These are phyloP conservation scores for Saccostrea echinata DNA, from an alignment of 1,140 invertebrate species.

Conservation along the genomic window DNA sequence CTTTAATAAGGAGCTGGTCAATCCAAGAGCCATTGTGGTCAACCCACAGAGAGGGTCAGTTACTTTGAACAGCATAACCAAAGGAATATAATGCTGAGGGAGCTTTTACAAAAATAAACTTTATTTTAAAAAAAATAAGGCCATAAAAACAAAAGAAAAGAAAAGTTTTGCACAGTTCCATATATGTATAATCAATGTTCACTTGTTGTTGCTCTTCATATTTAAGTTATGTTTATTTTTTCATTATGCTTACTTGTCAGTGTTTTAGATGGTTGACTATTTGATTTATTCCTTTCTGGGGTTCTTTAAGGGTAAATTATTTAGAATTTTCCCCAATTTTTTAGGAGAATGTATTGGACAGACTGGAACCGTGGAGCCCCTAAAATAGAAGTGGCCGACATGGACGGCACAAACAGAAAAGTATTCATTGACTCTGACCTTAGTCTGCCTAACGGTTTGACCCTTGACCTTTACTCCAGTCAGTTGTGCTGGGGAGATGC, in stretches of 20 bases:
- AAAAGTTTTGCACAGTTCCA: no score
- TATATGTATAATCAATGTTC: no score
- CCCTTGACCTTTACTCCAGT: constrained; percentile 89
- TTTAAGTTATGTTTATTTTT: no score
- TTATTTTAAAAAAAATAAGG: no score
- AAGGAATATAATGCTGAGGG: no score
- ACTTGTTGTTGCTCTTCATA: no score
- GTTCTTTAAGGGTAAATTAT: no score
- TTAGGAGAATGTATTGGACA: constrained; percentile 96
- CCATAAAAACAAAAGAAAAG: no score
- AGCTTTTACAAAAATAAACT: no score
- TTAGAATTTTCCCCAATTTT: background rate
- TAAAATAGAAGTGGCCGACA: constrained; percentile 95
- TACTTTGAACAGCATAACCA: background rate
- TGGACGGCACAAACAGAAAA: constrained; percentile 91
- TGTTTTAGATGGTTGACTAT: no score
- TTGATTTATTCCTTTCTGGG: no score
- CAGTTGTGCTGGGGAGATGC: constrained; percentile 98
- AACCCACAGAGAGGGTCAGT: constrained; percentile 91
- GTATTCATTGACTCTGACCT: constrained; percentile 82
- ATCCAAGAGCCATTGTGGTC: constrained; percentile 96
- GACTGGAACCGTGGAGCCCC: constrained; percentile 96
- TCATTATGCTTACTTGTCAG: no score
- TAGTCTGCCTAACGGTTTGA: constrained; percentile 84
- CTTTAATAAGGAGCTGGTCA: constrained; percentile 88